Base-by-base conservation (phyloP, 2,797 vertebrate genomes). In the Spea hammondii region DNA sequence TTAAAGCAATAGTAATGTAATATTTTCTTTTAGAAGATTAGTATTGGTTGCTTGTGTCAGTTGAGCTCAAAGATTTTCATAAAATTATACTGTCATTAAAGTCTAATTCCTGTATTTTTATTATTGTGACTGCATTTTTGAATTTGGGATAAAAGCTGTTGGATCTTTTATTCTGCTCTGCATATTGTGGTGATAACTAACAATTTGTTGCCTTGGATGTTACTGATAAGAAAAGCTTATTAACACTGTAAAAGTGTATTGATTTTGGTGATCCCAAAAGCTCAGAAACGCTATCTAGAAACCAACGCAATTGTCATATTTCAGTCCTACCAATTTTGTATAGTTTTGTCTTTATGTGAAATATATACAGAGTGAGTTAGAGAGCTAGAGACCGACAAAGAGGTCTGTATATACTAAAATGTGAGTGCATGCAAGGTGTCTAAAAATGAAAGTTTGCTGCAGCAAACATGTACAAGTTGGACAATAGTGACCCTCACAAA, bases 151-250 rank as follows among this genome's bases (percentile, higher is more conserved):
- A 70, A 50, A 70, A 51, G 46, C 54, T 3, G 5, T 44, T 9
- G 4, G n/a, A 68, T 67, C 74, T 60, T 59, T 66, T 65, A 48
- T 72, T 65, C 66, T 73, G 51, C 54, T 71, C 44, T 72, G 73
- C 69, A 60, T 5, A 62, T 11, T 78, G 10, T 70, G 48, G 32
- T 12, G 65, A 67, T 80, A 57, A 73, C 17, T 66, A 48, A 60
- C 45, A 76, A 8, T 55, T 70, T 53, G 9, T 73, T 71, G 17
- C 32, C 48, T 73, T 65, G 57, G 12, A 80, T 47, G 68, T 54
- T 83, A 74, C 77, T 7, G 59, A 69, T 10, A 79, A 8, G 66
- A 60, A 48, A 68, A 79, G 59, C 4, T 71, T 82, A 82, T 11
- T 72, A 83, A 80, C 59, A 6, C 65, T 47, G 51, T 78, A 48